Base-by-base conservation (phyloP, 2,797 vertebrate genomes). In the Epinephelus malabaricus region DNA sequence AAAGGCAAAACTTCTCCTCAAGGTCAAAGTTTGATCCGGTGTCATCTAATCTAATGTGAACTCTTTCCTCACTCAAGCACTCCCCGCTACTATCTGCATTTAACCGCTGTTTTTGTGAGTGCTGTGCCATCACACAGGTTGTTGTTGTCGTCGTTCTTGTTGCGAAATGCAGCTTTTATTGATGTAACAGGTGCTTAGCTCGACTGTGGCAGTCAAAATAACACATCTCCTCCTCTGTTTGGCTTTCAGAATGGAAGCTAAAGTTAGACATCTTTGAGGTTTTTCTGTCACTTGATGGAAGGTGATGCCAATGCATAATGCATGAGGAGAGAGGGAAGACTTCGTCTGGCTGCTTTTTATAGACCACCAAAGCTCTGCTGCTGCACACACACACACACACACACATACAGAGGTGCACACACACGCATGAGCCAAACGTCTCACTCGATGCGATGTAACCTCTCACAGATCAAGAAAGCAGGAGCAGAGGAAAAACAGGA, bases 261-360 rank as follows among this genome's bases (percentile, higher is more conserved):
- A 97, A 98, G 96, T 98, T 97, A 96, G 97, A 96, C 95, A 95
- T 95, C 93, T 97, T 97, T 95, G 97, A 98, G 96, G 96, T 97
- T 97, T 92, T 90, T 91, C 92, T 96, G 96, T 96, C 96, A 95
- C 95, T 96, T 96, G 96, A 96, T 96, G 96, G 96, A 96, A 92
- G 91, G 94, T 94, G 90, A 86, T 94, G 85, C 96, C 95, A 85
- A 97, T 99, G 98, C 97, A 98, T 99, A 97, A 98, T 99, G 97
- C 97, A 99, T 98, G 95, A 96, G 87, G 85, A 93, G 91, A 96
- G 96, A 97, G 97, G 96, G 97, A 98, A 97, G 96, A 97, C 97
- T 97, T 90, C 94, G 95, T 96, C 96, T 96, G 96, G 96, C 94
- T 95, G 90, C 97, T 98, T 99, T 98, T 98, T 98, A 97, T 99